These are phyloP conservation scores for Nomada hirtipes DNA, from an alignment of 2,888 invertebrate genomes.

Conservation along the genomic window DNA sequence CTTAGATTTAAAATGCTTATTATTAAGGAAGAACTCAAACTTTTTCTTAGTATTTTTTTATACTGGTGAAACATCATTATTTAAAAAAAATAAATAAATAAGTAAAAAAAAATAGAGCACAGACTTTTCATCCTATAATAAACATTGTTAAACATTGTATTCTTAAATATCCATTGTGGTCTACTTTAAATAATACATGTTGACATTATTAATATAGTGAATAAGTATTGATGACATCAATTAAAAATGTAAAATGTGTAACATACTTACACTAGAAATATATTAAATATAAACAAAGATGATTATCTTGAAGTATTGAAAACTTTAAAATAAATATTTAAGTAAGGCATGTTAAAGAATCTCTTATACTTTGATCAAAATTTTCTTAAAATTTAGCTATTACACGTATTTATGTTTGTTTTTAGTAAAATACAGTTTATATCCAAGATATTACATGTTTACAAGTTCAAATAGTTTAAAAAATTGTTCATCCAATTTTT, in stretches of 20 bases:
- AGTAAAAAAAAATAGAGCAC: conserved; percentile 1
- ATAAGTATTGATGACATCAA: conserved; percentile 31
- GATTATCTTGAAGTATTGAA: conserved; percentile 58
- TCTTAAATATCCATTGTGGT: conserved; percentile 14
- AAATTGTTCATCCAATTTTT: conserved; percentile 8
- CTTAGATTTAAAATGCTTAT: conserved; percentile 44
- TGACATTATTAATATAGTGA: conserved; percentile 14
- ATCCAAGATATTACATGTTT: conserved; percentile 22
- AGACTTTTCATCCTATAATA: conserved; percentile 24
- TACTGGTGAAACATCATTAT: background rate
- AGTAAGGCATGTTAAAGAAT: conserved; percentile 27
- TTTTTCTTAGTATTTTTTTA: conserved; percentile 1
- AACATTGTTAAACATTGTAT: conserved; percentile 10
- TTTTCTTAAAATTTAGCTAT: conserved; percentile 25
- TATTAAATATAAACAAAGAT: conserved; percentile 42
- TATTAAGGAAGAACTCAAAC: conserved; percentile 11
- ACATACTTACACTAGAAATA: conserved; percentile 62
- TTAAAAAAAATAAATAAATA: background rate
- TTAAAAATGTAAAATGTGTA: conserved; percentile 48
- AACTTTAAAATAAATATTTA: conserved; percentile 39
- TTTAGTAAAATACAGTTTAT: conserved; percentile 2
- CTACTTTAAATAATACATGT: conserved; percentile 27
- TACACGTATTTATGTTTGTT: conserved; percentile 11
- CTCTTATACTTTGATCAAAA: conserved; percentile 19
- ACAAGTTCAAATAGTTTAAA: conserved; percentile 12